Evolutionary conservation across 2,113 vertebrate species (phyloP).

Genomic region (Potamarius usumacintae): DNA sequence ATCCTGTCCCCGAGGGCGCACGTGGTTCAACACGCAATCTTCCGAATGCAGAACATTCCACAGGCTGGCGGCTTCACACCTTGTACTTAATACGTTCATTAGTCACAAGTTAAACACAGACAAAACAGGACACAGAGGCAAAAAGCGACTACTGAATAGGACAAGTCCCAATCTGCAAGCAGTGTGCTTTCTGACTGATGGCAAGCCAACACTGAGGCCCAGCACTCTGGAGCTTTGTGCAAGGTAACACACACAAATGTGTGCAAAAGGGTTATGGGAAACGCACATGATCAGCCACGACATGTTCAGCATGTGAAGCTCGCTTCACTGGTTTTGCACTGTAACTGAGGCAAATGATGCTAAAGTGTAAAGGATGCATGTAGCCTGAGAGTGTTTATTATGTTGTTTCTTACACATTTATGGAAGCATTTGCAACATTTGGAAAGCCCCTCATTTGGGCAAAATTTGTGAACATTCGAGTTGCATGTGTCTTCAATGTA

Average conservation of each 20-base stretch:
- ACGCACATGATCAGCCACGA: not conserved
- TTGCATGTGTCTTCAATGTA: not conserved
- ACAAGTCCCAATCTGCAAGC: slow-evolving; percentile 73
- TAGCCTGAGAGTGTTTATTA: not conserved
- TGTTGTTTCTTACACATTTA: not conserved
- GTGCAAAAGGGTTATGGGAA: not conserved
- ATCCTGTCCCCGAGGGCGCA: slow-evolving; percentile 31
- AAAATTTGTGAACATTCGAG: not conserved
- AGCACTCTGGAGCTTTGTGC: slow-evolving; percentile 61
- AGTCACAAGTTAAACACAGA: slow-evolving; percentile 54
- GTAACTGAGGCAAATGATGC: not conserved
- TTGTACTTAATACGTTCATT: slow-evolving; percentile 43
- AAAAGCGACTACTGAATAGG: slow-evolving; percentile 51
- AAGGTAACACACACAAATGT: not conserved
- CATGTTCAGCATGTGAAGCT: not conserved
- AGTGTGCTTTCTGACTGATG: slow-evolving; percentile 62
- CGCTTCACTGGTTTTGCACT: not conserved
- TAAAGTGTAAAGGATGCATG: not conserved
- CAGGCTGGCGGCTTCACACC: slow-evolving; percentile 40
- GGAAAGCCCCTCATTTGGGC: not conserved
- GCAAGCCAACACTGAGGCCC: slow-evolving; percentile 62
- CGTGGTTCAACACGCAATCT: slow-evolving; percentile 18
- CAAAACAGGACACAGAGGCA: slow-evolving; percentile 48
- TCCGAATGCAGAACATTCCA: slow-evolving; percentile 39
- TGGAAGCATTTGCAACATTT: not conserved